A percentile compares a stretch with the other conserved stretches of the same genome.
These are phyloP conservation scores for Sebastes trivittatus DNA, from an alignment of 2,797 vertebrate genomes.

Conservation along the genomic window DNA sequence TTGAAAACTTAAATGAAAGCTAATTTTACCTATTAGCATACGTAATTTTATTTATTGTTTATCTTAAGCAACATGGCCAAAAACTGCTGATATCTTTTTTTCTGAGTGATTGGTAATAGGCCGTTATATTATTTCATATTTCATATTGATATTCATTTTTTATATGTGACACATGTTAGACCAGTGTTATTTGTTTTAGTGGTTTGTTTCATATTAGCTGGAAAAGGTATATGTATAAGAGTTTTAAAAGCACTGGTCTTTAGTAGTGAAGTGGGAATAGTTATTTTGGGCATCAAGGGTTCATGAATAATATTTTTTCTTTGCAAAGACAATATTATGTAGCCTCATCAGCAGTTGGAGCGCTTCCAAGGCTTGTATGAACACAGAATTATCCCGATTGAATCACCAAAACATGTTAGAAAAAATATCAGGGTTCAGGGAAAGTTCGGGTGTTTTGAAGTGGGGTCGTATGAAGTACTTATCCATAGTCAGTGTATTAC, in stretches of 20 bases:
- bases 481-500: too few relatives aligned
- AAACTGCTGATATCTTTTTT: neutral
- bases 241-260: neutral
- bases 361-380: neutral
- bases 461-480: too few relatives aligned
- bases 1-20: neutral
- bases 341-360: neutral
- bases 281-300: neutral
- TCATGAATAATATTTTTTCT: too few relatives aligned
- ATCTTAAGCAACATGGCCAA: neutral
- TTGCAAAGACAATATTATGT: neutral
- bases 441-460: too few relatives aligned
- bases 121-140: too few relatives aligned
- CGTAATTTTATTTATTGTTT: rapidly evolving
- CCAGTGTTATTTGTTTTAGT: neutral
- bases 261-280: neutral
- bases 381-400: too few relatives aligned
- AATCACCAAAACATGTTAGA: too few relatives aligned
- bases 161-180: neutral
- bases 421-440: too few relatives aligned
- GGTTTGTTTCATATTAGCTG: neutral
- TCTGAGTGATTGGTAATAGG: too few relatives aligned
- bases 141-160: rapidly evolving
- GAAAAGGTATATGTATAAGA: neutral
- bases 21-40: neutral